Percentiles rank a stretch among this genome's conserved stretches.
Conservation (phyloP, 2,797 vertebrate genomes). For the Pseudochirops corinnae region DNA sequence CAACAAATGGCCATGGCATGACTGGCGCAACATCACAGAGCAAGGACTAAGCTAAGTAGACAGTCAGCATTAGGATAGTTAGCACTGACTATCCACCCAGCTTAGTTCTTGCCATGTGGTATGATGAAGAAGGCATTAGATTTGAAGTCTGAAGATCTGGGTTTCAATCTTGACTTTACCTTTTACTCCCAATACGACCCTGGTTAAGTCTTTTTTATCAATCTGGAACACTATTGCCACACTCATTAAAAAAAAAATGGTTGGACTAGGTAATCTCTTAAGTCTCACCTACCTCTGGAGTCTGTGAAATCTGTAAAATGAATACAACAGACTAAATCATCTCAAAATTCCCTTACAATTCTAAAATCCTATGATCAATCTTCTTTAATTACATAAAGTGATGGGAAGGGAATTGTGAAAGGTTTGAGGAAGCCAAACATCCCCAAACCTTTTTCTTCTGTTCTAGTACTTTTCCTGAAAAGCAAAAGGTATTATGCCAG, state of each 20-base stretch:
- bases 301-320: not conserved
- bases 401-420: not conserved
- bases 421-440: not conserved
- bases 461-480: not conserved
- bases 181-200: not conserved
- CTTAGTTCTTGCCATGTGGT: conserved; percentile 5
- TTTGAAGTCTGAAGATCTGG: not conserved
- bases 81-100: conserved; percentile 9
- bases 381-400: not conserved
- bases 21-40: not conserved
- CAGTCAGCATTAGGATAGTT: not conserved
- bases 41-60: not conserved
- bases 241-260: not conserved
- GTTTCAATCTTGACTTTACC: not conserved
- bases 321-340: not conserved
- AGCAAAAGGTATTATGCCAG: not conserved
- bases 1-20: not conserved
- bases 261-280: not conserved
- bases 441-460: not conserved
- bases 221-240: not conserved
- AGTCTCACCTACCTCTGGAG: not conserved
- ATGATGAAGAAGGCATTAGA: not conserved
- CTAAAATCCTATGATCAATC: not conserved
- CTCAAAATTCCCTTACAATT: not conserved
- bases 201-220: not conserved